A percentile compares a stretch with the other conserved stretches of the same genome.
phyloP scores from a whole-genome alignment of 2,113 vertebrate genomes.

The Tinamus guttatus region DNA sequence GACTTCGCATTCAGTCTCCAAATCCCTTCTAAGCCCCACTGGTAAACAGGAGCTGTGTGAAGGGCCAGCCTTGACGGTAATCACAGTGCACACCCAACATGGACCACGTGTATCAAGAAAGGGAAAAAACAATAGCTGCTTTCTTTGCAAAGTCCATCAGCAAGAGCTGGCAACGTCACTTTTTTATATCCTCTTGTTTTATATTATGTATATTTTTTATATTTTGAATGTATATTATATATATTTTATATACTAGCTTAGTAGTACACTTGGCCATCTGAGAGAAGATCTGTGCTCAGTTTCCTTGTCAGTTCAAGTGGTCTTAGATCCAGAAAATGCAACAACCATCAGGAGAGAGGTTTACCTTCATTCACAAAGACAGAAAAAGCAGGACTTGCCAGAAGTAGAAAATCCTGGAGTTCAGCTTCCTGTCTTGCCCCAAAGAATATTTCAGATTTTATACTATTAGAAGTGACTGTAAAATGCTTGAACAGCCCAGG shows the following conservation, averaged over 20 bases:
- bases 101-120: not conserved
- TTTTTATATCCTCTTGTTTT: too few relatives aligned
- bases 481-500: not conserved
- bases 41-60: not conserved
- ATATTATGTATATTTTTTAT: too few relatives aligned
- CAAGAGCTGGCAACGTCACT: not conserved
- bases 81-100: not conserved
- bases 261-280: not conserved
- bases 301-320: not conserved
- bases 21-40: not conserved
- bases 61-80: not conserved
- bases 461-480: not conserved
- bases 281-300: not conserved
- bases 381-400: not conserved
- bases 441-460: not conserved
- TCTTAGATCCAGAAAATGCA: not conserved
- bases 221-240: too few relatives aligned
- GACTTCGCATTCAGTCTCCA: not conserved
- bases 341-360: not conserved
- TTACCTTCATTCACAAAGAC: not conserved
- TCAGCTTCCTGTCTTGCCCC: not conserved
- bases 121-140: not conserved
- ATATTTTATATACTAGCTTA: not conserved
- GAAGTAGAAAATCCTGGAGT: not conserved
- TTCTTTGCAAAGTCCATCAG: not conserved